Conservation (phyloP, 2,888 invertebrate species). For the Platynereis dumerilii region DNA sequence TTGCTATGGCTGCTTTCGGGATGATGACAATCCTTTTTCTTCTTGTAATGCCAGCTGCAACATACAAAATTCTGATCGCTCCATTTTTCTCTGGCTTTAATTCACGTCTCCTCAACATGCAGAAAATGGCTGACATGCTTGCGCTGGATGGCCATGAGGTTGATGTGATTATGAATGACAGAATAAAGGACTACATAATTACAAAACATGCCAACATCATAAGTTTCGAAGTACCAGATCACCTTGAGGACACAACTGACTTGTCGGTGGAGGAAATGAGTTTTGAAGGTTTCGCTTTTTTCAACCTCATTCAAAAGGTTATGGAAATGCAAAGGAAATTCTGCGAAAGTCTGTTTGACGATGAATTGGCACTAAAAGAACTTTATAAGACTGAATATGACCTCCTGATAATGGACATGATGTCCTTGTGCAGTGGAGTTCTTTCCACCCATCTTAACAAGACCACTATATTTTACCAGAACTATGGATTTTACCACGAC, state of each 20-base stretch:
- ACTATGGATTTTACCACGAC: background rate
- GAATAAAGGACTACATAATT: background rate
- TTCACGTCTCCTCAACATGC: background rate
- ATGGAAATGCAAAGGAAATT: background rate
- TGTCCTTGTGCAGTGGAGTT: background rate
- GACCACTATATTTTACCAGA: background rate
- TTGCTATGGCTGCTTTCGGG: no score
- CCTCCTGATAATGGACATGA: background rate
- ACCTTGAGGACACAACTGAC: background rate
- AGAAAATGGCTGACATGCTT: slow-evolving; percentile 3
- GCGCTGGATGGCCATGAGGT: background rate
- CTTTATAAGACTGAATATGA: background rate
- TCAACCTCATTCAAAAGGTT: no score
- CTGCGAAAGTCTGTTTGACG: background rate
- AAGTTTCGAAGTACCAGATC: background rate
- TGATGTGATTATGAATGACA: background rate
- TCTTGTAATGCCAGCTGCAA: no score
- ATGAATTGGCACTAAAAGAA: background rate
- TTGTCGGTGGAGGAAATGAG: background rate
- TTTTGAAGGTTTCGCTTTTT: no score
- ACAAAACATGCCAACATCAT: background rate
- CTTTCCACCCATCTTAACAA: background rate
- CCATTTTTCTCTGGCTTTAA: background rate
- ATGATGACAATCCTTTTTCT: no score
- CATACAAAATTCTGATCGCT: background rate